Base-by-base conservation (phyloP, 2,888 invertebrate species). In the Eurytoma californica region DNA sequence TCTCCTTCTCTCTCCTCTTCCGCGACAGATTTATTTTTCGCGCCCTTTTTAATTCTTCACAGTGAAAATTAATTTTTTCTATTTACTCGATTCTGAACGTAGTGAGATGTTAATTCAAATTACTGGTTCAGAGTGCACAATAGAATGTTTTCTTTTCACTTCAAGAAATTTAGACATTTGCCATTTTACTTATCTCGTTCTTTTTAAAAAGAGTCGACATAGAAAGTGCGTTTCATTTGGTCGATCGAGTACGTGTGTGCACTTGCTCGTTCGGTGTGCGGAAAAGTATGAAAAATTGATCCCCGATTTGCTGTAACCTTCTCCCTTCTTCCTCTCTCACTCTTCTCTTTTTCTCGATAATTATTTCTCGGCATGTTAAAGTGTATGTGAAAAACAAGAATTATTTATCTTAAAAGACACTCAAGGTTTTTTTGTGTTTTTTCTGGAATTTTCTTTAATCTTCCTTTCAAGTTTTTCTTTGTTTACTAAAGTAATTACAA, bases 401-500 rank as follows among this genome's bases (percentile, higher is more conserved):
- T 78, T 9, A 39, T 39, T 72, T 2, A 69, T 76, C 78, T 81
- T 18, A 68, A 77, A 79, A 79, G 73, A 79, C 72, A 81, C 79
- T 81, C 74, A 73, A 72, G 61, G 74, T 67, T 66, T 68, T 60
- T 53, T 61, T 73, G 18, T 77, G 72, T 79, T 79, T 76, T 76
- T 81, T 78, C 67, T 76, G 81, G 77, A 80, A 78, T 81, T 82
- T 39, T 9, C 39, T 53, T 78, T 77, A 82, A 80, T 82, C 75
- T 82, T 80, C 80, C 78, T 80, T 78, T 39, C 39, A 39, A 39
- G 72, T 75, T 83, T 82, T 82, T 82, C 82, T 83, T 83, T 82
- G 82, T 83, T 39, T 80, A 83, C 79, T 83, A 80, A 83, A 83
- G 82, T 82, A 82, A 82, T 83, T 83, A 83, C 82, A 83, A 83